Percentiles rank a stretch among this genome's conserved stretches.
Evolutionary conservation across 2,888 invertebrate genomes (phyloP).

Genomic region (Conchocele bisecta): DNA sequence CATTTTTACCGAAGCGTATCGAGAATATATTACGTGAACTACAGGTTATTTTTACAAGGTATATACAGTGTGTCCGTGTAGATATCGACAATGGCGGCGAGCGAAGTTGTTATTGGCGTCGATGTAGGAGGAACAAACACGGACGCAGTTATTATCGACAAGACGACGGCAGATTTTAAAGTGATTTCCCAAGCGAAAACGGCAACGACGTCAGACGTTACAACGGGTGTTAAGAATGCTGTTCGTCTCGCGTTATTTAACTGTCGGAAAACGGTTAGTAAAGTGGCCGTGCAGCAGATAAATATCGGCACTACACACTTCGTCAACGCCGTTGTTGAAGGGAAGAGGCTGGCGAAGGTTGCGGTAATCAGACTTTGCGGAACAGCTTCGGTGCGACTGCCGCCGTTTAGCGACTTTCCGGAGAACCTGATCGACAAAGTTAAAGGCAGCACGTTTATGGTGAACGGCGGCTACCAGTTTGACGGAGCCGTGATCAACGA

Average conservation of each 20-base stretch:
- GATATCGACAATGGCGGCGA: slow-evolving; percentile 39
- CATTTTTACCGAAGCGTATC: too few species aligned
- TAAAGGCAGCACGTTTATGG: slow-evolving; percentile 59
- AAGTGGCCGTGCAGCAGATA: slow-evolving; percentile 62
- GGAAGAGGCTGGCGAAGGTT: slow-evolving; percentile 71
- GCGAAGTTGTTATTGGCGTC: slow-evolving; percentile 71
- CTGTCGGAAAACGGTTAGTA: slow-evolving; percentile 26
- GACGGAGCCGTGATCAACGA: slow-evolving; percentile 72
- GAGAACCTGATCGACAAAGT: slow-evolving; percentile 60
- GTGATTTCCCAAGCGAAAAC: slow-evolving; percentile 71
- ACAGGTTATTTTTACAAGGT: too few species aligned
- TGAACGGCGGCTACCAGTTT: slow-evolving; percentile 75
- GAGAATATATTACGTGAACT: too few species aligned
- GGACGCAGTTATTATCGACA: slow-evolving; percentile 73
- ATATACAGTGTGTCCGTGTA: too few species aligned
- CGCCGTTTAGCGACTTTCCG: slow-evolving; percentile 78
- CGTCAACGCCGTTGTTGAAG: slow-evolving; percentile 79
- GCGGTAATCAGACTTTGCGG: slow-evolving; percentile 78
- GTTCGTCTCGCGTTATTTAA: slow-evolving; percentile 48
- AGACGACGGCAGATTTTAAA: slow-evolving; percentile 21
- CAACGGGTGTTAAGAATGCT: slow-evolving; percentile 64
- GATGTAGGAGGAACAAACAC: slow-evolving; percentile 82
- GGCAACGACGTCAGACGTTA: slow-evolving; percentile 75
- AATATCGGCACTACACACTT: slow-evolving; percentile 81
- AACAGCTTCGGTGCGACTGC: slow-evolving; percentile 68